A percentile compares a stretch with the other conserved stretches of the same genome.
These are phyloP conservation scores for Hycleus cichorii DNA, from an alignment of 1,140 invertebrate genomes.

Conservation along the genomic window DNA sequence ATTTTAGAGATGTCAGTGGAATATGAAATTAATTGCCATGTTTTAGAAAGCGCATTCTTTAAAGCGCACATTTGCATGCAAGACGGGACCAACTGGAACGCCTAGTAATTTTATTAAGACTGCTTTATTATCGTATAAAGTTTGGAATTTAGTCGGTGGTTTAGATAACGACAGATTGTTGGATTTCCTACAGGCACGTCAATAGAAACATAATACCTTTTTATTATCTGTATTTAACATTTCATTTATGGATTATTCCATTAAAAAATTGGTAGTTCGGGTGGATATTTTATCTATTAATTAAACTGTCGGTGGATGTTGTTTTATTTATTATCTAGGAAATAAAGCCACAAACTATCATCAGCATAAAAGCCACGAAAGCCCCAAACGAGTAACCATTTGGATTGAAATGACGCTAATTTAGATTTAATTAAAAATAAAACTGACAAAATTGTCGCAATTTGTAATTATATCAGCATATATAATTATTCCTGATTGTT, in stretches of 20 bases:
- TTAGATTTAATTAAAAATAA: too few species aligned
- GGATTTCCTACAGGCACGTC: slow-evolving; percentile 10
- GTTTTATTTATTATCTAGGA: too few species aligned
- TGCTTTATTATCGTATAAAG: slow-evolving; percentile 19
- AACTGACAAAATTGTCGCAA: too few species aligned
- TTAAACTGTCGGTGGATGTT: too few species aligned
- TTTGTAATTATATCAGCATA: too few species aligned
- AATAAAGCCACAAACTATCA: too few species aligned
- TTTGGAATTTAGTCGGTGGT: slow-evolving; percentile 9
- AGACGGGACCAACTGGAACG: slow-evolving; percentile 12
- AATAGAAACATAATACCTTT: background rate
- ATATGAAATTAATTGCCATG: slow-evolving; percentile 20
- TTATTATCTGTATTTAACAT: background rate
- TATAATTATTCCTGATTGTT: too few species aligned
- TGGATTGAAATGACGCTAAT: too few species aligned
- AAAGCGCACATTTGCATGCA: slow-evolving; percentile 21
- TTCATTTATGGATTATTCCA: background rate
- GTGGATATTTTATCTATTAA: too few species aligned
- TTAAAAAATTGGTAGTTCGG: background rate
- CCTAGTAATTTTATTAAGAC: slow-evolving; percentile 21
- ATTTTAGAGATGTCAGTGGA: slow-evolving; percentile 17
- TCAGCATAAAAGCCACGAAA: too few species aligned
- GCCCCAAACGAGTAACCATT: too few species aligned
- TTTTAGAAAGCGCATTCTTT: slow-evolving; percentile 16
- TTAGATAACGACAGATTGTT: slow-evolving; percentile 10